These are phyloP conservation scores for Falco novaeseelandiae DNA, from an alignment of 2,797 vertebrate genomes.

Conservation along the genomic window DNA sequence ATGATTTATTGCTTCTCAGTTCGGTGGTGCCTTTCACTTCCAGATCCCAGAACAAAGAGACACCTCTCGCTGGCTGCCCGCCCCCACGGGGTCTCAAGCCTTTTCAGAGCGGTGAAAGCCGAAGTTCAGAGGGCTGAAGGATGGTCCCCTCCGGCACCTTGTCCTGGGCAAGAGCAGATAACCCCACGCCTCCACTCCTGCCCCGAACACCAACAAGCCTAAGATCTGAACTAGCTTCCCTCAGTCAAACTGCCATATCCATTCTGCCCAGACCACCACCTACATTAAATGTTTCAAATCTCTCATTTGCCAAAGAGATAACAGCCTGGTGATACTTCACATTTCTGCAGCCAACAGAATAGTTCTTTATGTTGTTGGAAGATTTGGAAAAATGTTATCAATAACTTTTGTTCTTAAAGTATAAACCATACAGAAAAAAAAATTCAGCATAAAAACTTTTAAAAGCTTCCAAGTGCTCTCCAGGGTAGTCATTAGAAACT, in stretches of 20 bases:
- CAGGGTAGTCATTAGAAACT: conserved; percentile 77
- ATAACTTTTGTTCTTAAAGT: conserved; percentile 72
- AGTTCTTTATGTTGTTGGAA: background rate
- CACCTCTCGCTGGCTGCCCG: accelerated
- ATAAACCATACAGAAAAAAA: conserved; percentile 49
- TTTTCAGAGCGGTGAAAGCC: background rate
- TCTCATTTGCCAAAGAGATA: background rate
- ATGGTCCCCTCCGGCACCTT: background rate
- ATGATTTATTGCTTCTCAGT: background rate
- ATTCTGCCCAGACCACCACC: background rate
- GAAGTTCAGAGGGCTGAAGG: background rate
- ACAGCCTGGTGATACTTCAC: background rate
- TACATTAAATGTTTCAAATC: accelerated
- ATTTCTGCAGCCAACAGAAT: background rate
- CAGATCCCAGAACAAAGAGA: background rate
- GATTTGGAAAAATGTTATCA: conserved; percentile 34
- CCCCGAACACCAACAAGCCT: background rate
- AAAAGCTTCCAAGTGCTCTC: conserved; percentile 79
- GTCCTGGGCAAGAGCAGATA: background rate
- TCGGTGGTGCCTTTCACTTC: background rate
- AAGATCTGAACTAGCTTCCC: background rate
- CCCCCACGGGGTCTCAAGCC: accelerated
- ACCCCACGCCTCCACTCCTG: background rate
- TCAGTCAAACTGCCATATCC: background rate
- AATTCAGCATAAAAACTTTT: conserved; percentile 75